phyloP scores from a whole-genome alignment of 2,797 vertebrate genomes.

The Clarias fuscus region DNA sequence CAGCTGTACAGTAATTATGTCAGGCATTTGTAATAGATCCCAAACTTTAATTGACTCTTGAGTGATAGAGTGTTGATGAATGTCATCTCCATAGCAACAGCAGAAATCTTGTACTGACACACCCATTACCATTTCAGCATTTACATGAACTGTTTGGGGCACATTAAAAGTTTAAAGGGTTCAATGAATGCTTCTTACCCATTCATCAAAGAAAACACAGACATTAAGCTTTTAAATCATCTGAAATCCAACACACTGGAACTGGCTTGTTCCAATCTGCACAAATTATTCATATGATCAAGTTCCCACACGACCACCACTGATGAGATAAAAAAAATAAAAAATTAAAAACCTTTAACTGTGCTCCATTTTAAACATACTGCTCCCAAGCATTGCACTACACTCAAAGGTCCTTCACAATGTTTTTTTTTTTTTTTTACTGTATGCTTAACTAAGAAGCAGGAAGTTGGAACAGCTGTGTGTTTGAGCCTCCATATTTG shows the following conservation, averaged over 20 bases:
- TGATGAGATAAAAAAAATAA: not conserved
- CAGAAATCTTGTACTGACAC: slow-evolving; percentile 3
- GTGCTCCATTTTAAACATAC: not conserved
- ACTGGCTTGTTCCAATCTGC: not conserved
- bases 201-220: not conserved
- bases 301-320: not conserved
- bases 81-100: not conserved
- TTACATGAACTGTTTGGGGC: not conserved
- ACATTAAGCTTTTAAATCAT: not conserved
- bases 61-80: not conserved
- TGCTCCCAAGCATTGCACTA: not conserved
- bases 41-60: not conserved
- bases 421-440: not conserved
- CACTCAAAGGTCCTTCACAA: not conserved
- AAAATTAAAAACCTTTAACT: not conserved
- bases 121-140: not conserved
- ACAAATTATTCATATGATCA: slow-evolving; percentile 1
- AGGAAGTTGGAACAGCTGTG: not conserved
- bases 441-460: not conserved
- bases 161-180: not conserved
- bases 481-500: not conserved
- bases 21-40: not conserved
- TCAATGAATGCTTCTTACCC: not conserved
- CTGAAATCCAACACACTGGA: not conserved
- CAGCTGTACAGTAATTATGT: not conserved